These are phyloP conservation scores for Micromesistius poutassou DNA, from an alignment of 2,797 vertebrate genomes.

Conservation along the genomic window DNA sequence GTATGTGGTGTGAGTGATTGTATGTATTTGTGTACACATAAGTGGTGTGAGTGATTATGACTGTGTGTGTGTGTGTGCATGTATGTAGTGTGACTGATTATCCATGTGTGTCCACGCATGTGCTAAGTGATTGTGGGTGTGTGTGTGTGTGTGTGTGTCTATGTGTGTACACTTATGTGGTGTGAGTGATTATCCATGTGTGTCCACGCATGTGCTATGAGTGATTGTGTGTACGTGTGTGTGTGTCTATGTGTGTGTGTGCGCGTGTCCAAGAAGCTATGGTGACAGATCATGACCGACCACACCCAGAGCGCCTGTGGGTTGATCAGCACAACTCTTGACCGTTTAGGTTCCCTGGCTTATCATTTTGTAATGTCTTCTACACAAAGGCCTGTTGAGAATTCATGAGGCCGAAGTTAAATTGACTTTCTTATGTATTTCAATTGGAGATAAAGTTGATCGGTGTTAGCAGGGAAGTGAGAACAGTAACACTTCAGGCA, in stretches of 20 bases:
- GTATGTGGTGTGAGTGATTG: too few species aligned
- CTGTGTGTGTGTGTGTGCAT: background rate
- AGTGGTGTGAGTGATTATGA: background rate
- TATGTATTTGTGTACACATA: too few species aligned
- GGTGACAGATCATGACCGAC: conserved; percentile 22
- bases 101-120: background rate
- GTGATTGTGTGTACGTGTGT: too few species aligned
- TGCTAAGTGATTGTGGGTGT: background rate
- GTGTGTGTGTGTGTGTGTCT: background rate
- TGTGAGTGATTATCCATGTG: too few species aligned
- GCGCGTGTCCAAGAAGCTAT: too few species aligned
- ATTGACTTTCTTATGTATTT: background rate
- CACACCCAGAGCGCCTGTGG: conserved; percentile 47
- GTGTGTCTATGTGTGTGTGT: too few species aligned
- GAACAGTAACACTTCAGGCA: background rate
- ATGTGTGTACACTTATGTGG: background rate
- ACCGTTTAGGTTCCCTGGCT: conserved; percentile 5
- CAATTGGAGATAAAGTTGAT: background rate
- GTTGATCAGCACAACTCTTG: conserved; percentile 11
- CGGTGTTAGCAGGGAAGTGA: too few species aligned
- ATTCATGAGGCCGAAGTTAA: background rate
- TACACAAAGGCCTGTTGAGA: background rate
- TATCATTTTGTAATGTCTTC: background rate
- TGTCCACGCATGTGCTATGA: background rate
- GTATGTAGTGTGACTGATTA: background rate